Evolutionary conservation across 2,888 invertebrate species (phyloP).

Genomic region (Allacma fusca): DNA sequence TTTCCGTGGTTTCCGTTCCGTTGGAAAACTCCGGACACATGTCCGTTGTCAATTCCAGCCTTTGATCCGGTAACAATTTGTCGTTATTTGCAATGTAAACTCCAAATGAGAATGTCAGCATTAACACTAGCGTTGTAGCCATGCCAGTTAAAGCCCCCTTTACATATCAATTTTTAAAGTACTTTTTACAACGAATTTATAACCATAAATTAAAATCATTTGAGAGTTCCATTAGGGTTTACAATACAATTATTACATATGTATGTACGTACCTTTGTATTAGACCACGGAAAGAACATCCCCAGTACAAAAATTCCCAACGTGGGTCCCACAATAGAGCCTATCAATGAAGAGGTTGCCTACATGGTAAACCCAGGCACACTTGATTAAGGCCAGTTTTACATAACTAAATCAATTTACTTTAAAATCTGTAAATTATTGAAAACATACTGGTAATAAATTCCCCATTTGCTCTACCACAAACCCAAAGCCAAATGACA

Average conservation of each 20-base stretch:
- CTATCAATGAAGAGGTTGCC: conserved; percentile 71
- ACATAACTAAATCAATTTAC: no score
- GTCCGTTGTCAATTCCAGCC: conserved; percentile 37
- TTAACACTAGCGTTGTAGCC: conserved; percentile 61
- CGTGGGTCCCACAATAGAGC: conserved; percentile 87
- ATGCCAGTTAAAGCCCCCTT: conserved; percentile 63
- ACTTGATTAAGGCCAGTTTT: no score
- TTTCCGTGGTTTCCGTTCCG: background rate
- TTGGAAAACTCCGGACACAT: conserved; percentile 37
- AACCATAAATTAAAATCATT: no score
- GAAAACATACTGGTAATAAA: conserved; percentile 65
- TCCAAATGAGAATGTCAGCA: conserved; percentile 63
- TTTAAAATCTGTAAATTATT: no score
- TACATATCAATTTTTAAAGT: background rate
- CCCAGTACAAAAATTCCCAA: conserved; percentile 87
- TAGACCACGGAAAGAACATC: conserved; percentile 88
- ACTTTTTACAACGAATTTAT: background rate
- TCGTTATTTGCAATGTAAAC: conserved; percentile 61
- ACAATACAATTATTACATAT: no score
- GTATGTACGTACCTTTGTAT: conserved; percentile 72
- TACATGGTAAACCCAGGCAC: background rate
- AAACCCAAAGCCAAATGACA: conserved; percentile 66
- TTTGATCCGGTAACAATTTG: conserved; percentile 53
- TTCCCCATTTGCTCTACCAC: conserved; percentile 67
- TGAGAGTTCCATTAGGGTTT: no score